Evolutionary conservation across 2,888 invertebrate species (phyloP).

Genomic region (Unio delphinus): DNA sequence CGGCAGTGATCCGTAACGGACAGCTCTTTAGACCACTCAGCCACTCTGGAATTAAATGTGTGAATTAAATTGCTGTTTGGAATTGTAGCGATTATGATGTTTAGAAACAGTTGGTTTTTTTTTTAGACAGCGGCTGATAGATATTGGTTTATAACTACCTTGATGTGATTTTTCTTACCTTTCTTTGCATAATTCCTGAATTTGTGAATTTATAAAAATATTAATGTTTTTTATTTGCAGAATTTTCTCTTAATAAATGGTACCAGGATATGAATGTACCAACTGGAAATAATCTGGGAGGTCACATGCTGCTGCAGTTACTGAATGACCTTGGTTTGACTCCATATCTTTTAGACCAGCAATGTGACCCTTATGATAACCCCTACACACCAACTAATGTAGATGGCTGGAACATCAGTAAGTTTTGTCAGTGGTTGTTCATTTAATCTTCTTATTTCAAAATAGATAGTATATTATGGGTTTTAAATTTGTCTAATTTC

Average conservation of each 20-base stretch:
- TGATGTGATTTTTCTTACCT: too few relatives aligned
- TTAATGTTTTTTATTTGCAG: constrained; percentile 9
- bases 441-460: constrained; percentile 1
- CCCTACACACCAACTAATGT: constrained; percentile 1
- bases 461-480: neutral
- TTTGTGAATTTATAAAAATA: too few relatives aligned
- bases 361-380: constrained; percentile 3
- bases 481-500: too few relatives aligned
- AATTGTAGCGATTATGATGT: too few relatives aligned
- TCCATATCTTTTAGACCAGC: constrained; percentile 8
- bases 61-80: too few relatives aligned
- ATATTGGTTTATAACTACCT: too few relatives aligned
- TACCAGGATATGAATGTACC: constrained; percentile 7
- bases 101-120: too few relatives aligned
- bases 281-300: neutral
- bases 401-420: constrained; percentile 13
- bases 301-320: neutral
- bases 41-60: too few relatives aligned
- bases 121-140: too few relatives aligned
- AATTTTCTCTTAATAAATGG: constrained; percentile 23
- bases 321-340: constrained; percentile 10
- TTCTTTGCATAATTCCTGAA: too few relatives aligned
- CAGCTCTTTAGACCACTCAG: too few relatives aligned
- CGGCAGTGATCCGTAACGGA: too few relatives aligned
- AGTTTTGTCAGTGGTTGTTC: neutral